These are phyloP conservation scores for Aphelenchoides bicaudatus DNA, from an alignment of 2,888 invertebrate species.

Conservation along the genomic window DNA sequence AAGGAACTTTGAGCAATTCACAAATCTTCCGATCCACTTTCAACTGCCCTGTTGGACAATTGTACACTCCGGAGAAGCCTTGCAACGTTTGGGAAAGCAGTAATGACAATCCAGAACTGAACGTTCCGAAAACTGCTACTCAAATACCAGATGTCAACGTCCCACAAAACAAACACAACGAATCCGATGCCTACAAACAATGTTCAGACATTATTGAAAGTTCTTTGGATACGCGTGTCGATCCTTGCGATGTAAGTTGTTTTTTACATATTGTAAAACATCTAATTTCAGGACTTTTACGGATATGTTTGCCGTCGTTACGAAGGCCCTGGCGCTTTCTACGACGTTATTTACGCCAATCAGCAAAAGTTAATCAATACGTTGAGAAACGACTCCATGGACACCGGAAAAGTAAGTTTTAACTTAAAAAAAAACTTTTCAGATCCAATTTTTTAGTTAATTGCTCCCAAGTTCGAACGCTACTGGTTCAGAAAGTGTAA, in stretches of 20 bases:
- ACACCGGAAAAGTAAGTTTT: neutral
- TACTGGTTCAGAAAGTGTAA: too few species aligned
- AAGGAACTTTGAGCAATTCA: neutral
- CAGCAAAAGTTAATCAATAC: neutral
- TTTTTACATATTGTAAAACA: too few species aligned
- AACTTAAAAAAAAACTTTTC: neutral
- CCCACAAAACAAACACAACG: neutral
- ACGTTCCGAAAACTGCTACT: neutral
- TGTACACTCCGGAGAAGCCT: neutral
- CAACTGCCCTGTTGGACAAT: neutral
- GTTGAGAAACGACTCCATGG: neutral
- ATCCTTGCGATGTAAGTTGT: constrained; percentile 49
- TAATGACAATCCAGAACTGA: neutral
- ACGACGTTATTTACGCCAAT: neutral
- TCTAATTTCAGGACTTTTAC: constrained; percentile 50
- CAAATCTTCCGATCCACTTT: neutral
- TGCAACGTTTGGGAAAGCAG: neutral
- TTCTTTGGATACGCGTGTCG: constrained; percentile 33
- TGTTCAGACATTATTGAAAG: constrained; percentile 25
- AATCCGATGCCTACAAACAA: constrained; percentile 4
- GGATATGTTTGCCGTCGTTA: constrained; percentile 39
- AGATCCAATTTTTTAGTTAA: too few species aligned
- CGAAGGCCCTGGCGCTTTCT: constrained; percentile 15
- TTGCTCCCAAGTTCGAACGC: too few species aligned
- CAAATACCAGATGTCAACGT: neutral